Evolutionary conservation across 2,113 vertebrate species (phyloP), one percentile per base, ranked within the genome.

Genomic region (Prunella himalayana): DNA sequence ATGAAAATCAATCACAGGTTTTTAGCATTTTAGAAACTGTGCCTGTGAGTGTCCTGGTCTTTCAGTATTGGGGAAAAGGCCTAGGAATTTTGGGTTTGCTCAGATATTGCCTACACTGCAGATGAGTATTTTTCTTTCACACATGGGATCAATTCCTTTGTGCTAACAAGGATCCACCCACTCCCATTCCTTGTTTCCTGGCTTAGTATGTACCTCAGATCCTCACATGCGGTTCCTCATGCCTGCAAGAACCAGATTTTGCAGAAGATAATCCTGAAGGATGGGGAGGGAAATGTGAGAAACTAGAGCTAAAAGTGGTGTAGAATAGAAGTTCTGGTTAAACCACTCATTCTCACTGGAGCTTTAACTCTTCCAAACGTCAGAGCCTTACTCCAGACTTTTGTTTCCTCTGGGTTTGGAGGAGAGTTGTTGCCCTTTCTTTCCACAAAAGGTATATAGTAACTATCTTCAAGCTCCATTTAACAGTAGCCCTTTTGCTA

Each of bases 191-290:
- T 78, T 91, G 16, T 59, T 83, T 39, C 50, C 30, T 81, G 69
- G 44, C 28, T 82, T 79, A 84, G 35, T 23, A 47, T 28, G 66
- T 79, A 54, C 59, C 44, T 15, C 44, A 11, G 44, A 73, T 71
- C 45, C 16, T 41, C 73, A 75, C n/a, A 64, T 22, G 69, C 0
- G 0, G 65, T 71, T 89, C 70, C 57, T 82, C n/a, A 17, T 53
- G 70, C 45, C 53, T 91, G n/a, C 78, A 92, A 82, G 57, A 87
- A 90, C 44, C 28, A 63, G n/a, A 76, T 85, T 94, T 96, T 96
- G 60, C 53, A 82, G 49, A 69, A 66, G 80, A 88, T 77, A 88
- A 94, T 79, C 56, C 49, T 75, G 39, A 93, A 88, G 47, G 18
- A 75, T 13, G 6, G 42, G 22, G 61, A 77, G 15, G 28, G 39